Conservation (phyloP, 1,140 invertebrate species). For the Eriosoma lanigerum region DNA sequence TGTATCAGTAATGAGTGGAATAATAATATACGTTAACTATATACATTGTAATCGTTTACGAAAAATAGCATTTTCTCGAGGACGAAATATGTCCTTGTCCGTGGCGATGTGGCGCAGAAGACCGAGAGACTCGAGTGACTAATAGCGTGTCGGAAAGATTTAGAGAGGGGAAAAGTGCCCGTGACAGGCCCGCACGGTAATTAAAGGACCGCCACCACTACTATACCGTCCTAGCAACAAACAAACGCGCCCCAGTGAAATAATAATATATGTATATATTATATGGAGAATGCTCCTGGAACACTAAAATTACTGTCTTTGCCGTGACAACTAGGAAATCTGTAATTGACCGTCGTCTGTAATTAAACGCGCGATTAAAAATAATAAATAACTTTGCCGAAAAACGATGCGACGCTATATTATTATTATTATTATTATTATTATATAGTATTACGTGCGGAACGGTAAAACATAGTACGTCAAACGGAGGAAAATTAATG, state of each 20-base stretch:
- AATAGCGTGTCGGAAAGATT: conserved; percentile 25
- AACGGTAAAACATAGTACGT: too few species aligned
- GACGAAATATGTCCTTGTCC: conserved; percentile 23
- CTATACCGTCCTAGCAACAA: neutral
- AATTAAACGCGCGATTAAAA: conserved; percentile 20
- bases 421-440: too few species aligned
- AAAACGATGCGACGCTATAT: neutral
- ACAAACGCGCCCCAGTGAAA: neutral
- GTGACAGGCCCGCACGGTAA: conserved; percentile 30
- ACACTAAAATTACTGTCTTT: neutral
- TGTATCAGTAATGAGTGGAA: too few species aligned
- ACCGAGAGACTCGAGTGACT: conserved; percentile 5
- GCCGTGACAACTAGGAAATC: conserved; percentile 41
- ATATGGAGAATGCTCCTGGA: conserved; percentile 8
- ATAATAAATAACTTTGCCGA: conserved; percentile 32
- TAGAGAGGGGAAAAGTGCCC: conserved; percentile 19
- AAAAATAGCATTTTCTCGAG: neutral
- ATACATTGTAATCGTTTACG: neutral
- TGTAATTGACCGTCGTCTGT: conserved; percentile 27
- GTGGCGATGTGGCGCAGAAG: neutral
- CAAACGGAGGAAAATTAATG: neutral
- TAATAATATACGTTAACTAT: neutral
- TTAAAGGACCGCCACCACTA: conserved; percentile 11
- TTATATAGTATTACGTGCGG: neutral
- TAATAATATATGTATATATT: conserved; percentile 13